These are phyloP conservation scores for Microtus pennsylvanicus DNA, from an alignment of 2,113 vertebrate species.

Conservation along the genomic window DNA sequence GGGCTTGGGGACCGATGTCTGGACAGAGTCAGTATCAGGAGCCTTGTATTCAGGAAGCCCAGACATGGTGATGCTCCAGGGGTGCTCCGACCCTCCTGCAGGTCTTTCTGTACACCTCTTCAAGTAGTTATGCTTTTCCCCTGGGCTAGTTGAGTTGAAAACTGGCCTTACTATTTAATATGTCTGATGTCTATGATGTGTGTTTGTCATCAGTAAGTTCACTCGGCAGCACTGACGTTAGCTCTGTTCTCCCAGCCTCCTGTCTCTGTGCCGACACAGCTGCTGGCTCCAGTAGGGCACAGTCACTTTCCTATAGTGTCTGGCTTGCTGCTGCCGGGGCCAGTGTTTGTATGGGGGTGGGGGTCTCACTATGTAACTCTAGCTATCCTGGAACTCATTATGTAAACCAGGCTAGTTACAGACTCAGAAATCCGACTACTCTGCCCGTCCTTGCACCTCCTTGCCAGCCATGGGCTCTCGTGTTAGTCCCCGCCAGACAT, in stretches of 20 bases:
- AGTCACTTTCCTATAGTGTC: not conserved
- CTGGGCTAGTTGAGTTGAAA: accelerated
- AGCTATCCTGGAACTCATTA: not conserved
- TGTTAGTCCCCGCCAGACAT: not conserved
- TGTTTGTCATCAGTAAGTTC: not conserved
- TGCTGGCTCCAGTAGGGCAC: not conserved
- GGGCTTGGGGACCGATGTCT: not conserved
- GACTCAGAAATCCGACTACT: not conserved
- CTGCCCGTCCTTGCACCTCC: not conserved
- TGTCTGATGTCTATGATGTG: accelerated
- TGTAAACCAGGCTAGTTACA: not conserved
- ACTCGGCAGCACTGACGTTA: accelerated
- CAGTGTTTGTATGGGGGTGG: not conserved
- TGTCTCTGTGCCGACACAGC: not conserved
- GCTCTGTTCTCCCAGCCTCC: not conserved
- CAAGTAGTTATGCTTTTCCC: not conserved
- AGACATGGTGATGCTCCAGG: not conserved
- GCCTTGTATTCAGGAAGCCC: not conserved
- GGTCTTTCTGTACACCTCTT: not conserved
- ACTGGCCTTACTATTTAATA: not conserved
- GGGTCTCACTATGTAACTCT: not conserved
- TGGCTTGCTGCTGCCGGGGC: not conserved
- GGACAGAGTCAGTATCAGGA: not conserved
- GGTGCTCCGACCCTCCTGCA: not conserved
- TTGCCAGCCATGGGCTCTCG: not conserved